Evolutionary conservation across 2,888 invertebrate species (phyloP).

Genomic region (Amiota communis): DNA sequence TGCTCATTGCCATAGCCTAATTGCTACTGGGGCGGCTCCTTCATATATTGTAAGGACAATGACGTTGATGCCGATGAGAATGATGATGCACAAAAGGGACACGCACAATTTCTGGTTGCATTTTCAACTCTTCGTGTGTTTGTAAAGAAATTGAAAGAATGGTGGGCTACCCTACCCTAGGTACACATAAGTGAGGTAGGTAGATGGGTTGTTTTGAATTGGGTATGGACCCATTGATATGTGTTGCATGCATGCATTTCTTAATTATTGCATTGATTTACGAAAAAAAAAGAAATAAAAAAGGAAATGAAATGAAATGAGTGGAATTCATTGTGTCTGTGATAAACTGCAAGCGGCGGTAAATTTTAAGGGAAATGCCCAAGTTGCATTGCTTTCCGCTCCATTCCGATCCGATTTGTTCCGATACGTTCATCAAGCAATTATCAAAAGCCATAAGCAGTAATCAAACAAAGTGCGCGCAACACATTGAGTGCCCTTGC

Average conservation of each 20-base stretch:
- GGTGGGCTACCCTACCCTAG: not conserved
- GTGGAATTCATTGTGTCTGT: not conserved
- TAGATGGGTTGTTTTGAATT: too few relatives aligned
- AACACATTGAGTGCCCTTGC: conserved; percentile 2
- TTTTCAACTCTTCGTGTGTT: conserved; percentile 65
- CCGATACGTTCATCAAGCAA: conserved; percentile 7
- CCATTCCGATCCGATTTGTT: not conserved
- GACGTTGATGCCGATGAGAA: not conserved
- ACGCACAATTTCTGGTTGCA: conserved; percentile 11
- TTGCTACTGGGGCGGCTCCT: conserved; percentile 1
- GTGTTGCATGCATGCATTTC: conserved; percentile 31
- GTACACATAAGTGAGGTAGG: too few relatives aligned
- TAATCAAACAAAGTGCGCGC: conserved; percentile 23
- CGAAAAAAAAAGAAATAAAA: conserved; percentile 19
- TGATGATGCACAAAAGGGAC: conserved; percentile 8
- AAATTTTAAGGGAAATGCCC: not conserved
- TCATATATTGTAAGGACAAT: not conserved
- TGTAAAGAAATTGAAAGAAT: conserved; percentile 9
- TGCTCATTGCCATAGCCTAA: conserved; percentile 12
- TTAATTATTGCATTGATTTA: conserved; percentile 67
- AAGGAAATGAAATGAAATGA: not conserved
- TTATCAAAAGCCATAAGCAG: conserved; percentile 17
- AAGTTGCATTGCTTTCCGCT: not conserved
- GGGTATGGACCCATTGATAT: not conserved
- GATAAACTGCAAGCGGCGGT: conserved; percentile 12